Evolutionary conservation across 2,888 invertebrate species (phyloP), one percentile per base, ranked within the genome.

Genomic region (Cerastis leucographa): DNA sequence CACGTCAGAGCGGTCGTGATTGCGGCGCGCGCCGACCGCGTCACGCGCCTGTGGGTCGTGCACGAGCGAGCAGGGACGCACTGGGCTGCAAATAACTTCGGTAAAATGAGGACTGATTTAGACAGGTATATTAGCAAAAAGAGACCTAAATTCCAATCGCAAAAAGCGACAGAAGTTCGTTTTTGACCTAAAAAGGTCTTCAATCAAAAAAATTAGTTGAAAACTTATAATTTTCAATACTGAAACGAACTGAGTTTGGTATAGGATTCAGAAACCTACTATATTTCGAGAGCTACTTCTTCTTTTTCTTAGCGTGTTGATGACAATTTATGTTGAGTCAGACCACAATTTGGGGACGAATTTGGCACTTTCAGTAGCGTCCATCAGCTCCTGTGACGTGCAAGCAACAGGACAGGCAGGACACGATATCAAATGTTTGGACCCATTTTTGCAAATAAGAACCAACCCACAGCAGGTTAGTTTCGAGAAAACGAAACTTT

Each of bases 11-110:
- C 85, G 85, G 90, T 94, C 96, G 96, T 96, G 96, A 94, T 91
- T 91, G 93, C 93, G 95, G 95, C 96, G 94, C 95, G 96, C 94
- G 95, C 94, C 90, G 89, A 91, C 91, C 91, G 92, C 95, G 96
- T 96, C 96, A 96, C 96, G 96, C 95, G 95, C 94, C 89, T 91
- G 93, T 90, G 94, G 91, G 88, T 92, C 87, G 93, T 94, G 95
- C 96, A 96, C 96, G 96, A 96, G 94, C 91, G 84, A 1, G 25
- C 83, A 81, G 95, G 89, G 90, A 81, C 91, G 94, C 86, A 95
- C 85, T 94, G 17, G 64, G 88, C 65, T 22, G 44, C 14, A 7
- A 54, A 59, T 72, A 68, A 71, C 74, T 78, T 44, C 1, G 1
- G 4, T 1, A 46, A 59, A 80, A 84, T 84, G 17, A 71, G 40